These are phyloP conservation scores for Bellardia bayeri DNA, from an alignment of 2,888 invertebrate genomes.

Conservation along the genomic window DNA sequence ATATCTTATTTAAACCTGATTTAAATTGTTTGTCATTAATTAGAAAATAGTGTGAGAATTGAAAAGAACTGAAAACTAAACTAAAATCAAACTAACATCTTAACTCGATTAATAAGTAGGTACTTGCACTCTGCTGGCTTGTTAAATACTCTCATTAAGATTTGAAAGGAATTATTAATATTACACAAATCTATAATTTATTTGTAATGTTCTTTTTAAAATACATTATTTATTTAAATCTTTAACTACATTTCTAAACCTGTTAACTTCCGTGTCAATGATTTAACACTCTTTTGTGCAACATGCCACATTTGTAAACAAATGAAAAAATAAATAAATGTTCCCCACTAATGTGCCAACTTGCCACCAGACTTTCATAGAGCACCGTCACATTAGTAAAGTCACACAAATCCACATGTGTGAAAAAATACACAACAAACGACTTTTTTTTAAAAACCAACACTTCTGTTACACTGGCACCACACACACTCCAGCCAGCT, in stretches of 20 bases:
- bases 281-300: slow-evolving; percentile 46
- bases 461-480: slow-evolving; percentile 47
- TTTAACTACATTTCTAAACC: slow-evolving; percentile 52
- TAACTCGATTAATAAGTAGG: too few relatives aligned
- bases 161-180: too few relatives aligned
- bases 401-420: slow-evolving; percentile 50
- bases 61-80: too few relatives aligned
- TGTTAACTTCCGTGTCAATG: slow-evolving; percentile 70
- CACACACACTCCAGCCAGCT: slow-evolving; percentile 43
- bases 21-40: too few relatives aligned
- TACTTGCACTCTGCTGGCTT: too few relatives aligned
- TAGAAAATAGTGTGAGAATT: too few relatives aligned
- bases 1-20: too few relatives aligned
- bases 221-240: slow-evolving; percentile 10
- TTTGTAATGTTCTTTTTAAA: background rate
- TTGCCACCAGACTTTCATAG: slow-evolving; percentile 36
- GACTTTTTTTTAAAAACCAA: slow-evolving; percentile 41
- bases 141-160: too few relatives aligned
- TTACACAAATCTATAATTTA: too few relatives aligned
- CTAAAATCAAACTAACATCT: too few relatives aligned
- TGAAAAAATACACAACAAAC: slow-evolving; percentile 23
- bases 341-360: slow-evolving; percentile 52
- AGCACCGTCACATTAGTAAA: slow-evolving; percentile 32
- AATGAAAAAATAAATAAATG: slow-evolving; percentile 10
- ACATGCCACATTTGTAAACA: slow-evolving; percentile 43